Evolutionary conservation across 2,797 vertebrate species (phyloP), one percentile per base, ranked within the genome.

Genomic region (Potorous gilbertii): DNA sequence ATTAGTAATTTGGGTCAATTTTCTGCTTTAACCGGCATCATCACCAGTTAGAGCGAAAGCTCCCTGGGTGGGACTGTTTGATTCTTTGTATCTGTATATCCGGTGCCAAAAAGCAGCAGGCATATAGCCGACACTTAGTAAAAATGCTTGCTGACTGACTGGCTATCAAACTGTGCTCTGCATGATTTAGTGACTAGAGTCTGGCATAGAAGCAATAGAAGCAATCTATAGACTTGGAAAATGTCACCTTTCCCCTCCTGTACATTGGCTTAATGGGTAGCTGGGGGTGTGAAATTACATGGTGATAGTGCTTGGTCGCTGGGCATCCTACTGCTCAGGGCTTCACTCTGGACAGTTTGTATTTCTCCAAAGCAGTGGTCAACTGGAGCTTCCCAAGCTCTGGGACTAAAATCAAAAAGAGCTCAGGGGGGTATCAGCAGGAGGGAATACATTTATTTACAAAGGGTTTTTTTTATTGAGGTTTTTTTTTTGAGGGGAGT

Each of bases 381-480:
- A 81, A 1, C 2, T 81, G 18, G 40, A 34, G n/a, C 66, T 46
- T 81, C 66, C 66, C 66, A 81, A 81, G n/a, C 18, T 81, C n/a
- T 81, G n/a, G n/a, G n/a, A 8, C 66, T 81, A 10, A 40, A 81
- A 81, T 81, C 18, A 92, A 94, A 46, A 96, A 89, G 50, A 94
- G n/a, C 5, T 94, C 28, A 92, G 54, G 87, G n/a, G 91, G 55
- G 34, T 81, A 57, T 59, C 52, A 87, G 81, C 91, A 90, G 66
- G 66, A 92, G 56, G 92, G 57, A 92, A 34, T 54, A 81, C 54
- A 92, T 59, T 92, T 92, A 93, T 90, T 94, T 94, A 93, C 14
- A 92, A 54, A 90, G 14, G 13, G 55, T 31, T 93, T 94, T n/a
- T 31, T 94, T 93, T 95, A n/a, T 46, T 28, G 34, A 52, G 14